These are phyloP conservation scores for Sebastiscus albofasciatus DNA, from an alignment of 2,797 vertebrate species.

Conservation along the genomic window DNA sequence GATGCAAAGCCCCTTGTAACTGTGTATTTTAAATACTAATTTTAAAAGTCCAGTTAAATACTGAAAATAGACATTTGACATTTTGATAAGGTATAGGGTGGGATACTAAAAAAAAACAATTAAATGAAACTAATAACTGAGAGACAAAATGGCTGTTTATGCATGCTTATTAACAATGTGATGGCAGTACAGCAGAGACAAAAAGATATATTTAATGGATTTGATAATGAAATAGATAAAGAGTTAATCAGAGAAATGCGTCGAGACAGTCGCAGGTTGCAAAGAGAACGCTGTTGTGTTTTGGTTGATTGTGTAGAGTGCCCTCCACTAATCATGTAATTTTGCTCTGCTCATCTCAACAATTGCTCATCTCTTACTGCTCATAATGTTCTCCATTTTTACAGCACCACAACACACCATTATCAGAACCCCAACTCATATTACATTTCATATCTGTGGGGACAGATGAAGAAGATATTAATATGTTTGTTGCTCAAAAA, in stretches of 20 bases:
- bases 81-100: not conserved
- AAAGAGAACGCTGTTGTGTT: slow-evolving; percentile 25
- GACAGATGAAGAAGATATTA: slow-evolving; percentile 11
- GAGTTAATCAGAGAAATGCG: not conserved
- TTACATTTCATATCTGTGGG: slow-evolving; percentile 26
- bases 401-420: not conserved
- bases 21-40: not conserved
- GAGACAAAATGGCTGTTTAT: not conserved
- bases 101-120: not conserved
- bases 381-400: slow-evolving; percentile 26
- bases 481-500: slow-evolving; percentile 6
- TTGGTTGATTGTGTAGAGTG: slow-evolving; percentile 11
- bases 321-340: slow-evolving; percentile 32
- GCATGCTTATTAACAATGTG: not conserved
- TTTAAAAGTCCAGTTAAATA: not conserved
- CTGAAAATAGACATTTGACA: not conserved
- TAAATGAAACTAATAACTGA: slow-evolving; percentile 5
- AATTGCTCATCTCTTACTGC: slow-evolving; percentile 25
- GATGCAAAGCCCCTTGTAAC: not conserved
- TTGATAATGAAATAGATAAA: slow-evolving; percentile 26
- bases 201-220: not conserved
- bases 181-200: not conserved
- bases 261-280: not conserved
- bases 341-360: slow-evolving; percentile 34
- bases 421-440: slow-evolving; percentile 33